Conservation (phyloP, 2,888 invertebrate genomes). For the Anarsia innoxiella region DNA sequence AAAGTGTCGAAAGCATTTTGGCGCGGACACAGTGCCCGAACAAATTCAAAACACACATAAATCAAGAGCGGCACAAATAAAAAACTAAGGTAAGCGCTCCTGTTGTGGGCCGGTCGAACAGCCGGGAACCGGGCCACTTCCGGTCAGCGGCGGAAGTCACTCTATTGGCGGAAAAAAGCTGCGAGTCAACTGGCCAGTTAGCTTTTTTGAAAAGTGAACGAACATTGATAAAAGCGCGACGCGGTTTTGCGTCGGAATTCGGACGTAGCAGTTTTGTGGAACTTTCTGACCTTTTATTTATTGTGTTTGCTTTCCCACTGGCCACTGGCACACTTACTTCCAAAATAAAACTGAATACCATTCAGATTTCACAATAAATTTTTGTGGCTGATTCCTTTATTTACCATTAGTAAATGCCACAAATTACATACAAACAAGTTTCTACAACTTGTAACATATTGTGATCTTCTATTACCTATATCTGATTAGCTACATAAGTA, state of each 20-base stretch:
- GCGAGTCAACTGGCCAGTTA: constrained; percentile 57
- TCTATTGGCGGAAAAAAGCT: constrained; percentile 68
- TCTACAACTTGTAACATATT: too few species aligned
- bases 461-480: too few species aligned
- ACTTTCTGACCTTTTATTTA: constrained; percentile 17
- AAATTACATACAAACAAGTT: too few species aligned
- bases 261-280: constrained; percentile 34
- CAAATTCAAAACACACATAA: constrained; percentile 72
- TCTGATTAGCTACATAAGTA: too few species aligned
- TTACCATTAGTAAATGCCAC: too few species aligned
- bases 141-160: constrained; percentile 53
- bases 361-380: too few species aligned
- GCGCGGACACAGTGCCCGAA: constrained; percentile 40
- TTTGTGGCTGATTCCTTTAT: too few species aligned
- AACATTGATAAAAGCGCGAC: constrained; percentile 51
- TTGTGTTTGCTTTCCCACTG: too few species aligned
- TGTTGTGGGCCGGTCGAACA: constrained; percentile 57
- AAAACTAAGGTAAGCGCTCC: constrained; percentile 74
- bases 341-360: too few species aligned
- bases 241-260: constrained; percentile 31
- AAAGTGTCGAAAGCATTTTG: constrained; percentile 58
- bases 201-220: constrained; percentile 56
- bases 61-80: constrained; percentile 66
- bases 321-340: too few species aligned
- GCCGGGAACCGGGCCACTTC: constrained; percentile 50